Base-by-base conservation (phyloP, 2,888 invertebrate species). In the Punctoribates punctum region DNA sequence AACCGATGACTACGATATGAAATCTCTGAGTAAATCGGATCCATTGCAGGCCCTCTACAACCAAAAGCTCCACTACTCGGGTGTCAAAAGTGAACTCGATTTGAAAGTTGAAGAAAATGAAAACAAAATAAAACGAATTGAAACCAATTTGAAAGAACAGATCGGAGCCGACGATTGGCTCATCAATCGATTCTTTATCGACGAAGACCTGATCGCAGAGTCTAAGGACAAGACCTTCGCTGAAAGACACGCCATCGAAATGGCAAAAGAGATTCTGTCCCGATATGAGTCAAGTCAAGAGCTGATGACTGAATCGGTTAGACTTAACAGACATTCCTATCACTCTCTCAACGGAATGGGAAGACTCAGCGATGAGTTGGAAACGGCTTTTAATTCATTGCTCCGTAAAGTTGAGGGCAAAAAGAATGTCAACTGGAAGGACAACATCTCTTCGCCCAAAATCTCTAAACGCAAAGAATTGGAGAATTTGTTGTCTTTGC, bases 401-500 rank as follows among this genome's bases (percentile, higher is more conserved):
- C 17, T 57, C 9, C 65, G 70, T 17, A 73, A 51, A 65, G 27
- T 78, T 9, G 77, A 77, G 27, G 78, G 78, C 13, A 78, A 78
- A 62, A 78, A 78, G 48, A 73, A 13, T 29, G 78, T 78, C n/a
- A 67, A 73, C 15, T 78, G 78, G 78, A 57, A 73, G 23, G 78
- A 78, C 70, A 29, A 78, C 67, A 73, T 72, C 27, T 42, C 34
- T 67, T 42, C 76, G 9, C 51, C 76, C 29, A 54, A 23, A 15
- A 4, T 73, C 5, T 42, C 13, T 1, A 73, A 73, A 62, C 51
- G 27, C 13, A 73, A 73, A 60, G 73, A 73, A 20, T 4, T 73
- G 3, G 46, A 51, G 17, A 54, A 60, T 27, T 51, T 76, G n/a
- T 54, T 65, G 0, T 46, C 17, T 9, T 73, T 76, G 34, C 76